Percentiles rank a stretch among this genome's conserved stretches.
These are phyloP conservation scores for Actias luna DNA, from an alignment of 2,888 invertebrate genomes.

Conservation along the genomic window DNA sequence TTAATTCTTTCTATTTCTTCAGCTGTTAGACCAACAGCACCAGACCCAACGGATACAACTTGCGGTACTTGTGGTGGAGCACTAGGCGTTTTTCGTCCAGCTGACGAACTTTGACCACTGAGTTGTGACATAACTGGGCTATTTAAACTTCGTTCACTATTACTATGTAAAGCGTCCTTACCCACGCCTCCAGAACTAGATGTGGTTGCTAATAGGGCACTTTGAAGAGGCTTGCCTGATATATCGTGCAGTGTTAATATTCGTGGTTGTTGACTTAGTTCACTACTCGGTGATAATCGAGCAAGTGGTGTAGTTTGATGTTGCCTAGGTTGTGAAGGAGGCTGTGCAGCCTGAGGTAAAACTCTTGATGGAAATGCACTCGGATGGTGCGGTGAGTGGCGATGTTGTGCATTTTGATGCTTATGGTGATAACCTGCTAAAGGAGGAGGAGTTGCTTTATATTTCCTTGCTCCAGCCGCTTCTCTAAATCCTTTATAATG, in stretches of 20 bases:
- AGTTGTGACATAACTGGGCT: constrained; percentile 96
- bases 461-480: constrained; percentile 90
- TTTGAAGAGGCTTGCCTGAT: constrained; percentile 95
- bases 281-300: constrained; percentile 94
- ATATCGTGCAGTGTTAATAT: constrained; percentile 96
- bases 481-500: constrained; percentile 97
- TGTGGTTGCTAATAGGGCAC: constrained; percentile 93
- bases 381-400: constrained; percentile 89
- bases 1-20: constrained; percentile 96
- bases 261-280: constrained; percentile 94
- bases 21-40: constrained; percentile 92
- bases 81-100: constrained; percentile 87
- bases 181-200: constrained; percentile 94
- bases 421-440: constrained; percentile 89
- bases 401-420: constrained; percentile 87
- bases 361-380: constrained; percentile 88
- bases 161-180: constrained; percentile 93
- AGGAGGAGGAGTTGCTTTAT: constrained; percentile 92
- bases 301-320: constrained; percentile 96
- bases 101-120: constrained; percentile 92
- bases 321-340: constrained; percentile 85
- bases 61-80: constrained; percentile 86
- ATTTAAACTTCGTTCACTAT: constrained; percentile 94
- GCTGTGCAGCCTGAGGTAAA: constrained; percentile 86
- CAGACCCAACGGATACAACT: constrained; percentile 84